Percentiles rank a stretch among this genome's conserved stretches.
Conservation (phyloP, 2,888 invertebrate genomes). For the Conops quadrifasciatus region DNA sequence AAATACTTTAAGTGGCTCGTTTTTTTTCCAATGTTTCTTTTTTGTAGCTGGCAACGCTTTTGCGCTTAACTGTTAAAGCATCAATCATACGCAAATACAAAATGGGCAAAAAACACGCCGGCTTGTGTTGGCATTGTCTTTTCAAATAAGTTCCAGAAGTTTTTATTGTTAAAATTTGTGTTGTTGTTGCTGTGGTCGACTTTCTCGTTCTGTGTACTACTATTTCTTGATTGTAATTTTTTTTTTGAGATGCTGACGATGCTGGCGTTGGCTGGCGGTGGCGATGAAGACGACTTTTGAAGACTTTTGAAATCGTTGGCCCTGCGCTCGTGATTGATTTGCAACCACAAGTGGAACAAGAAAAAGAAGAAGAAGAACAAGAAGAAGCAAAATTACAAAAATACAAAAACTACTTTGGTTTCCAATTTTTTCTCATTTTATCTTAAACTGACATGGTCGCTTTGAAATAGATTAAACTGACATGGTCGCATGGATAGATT, state of each 20-base stretch:
- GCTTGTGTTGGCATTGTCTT: too few species aligned
- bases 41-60: neutral
- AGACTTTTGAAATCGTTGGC: neutral
- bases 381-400: constrained; percentile 25
- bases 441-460: neutral
- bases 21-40: neutral
- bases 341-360: constrained; percentile 29
- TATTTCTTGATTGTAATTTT: neutral
- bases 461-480: too few species aligned
- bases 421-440: neutral
- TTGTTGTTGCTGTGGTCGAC: neutral
- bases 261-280: neutral
- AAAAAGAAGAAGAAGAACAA: constrained; percentile 33
- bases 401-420: neutral
- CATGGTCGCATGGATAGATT: too few species aligned
- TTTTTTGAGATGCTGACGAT: constrained; percentile 1
- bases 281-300: neutral
- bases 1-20: too few species aligned
- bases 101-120: neutral
- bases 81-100: constrained; percentile 8
- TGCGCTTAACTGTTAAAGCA: neutral
- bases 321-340: constrained; percentile 18
- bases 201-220: neutral
- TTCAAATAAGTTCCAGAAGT: too few species aligned
- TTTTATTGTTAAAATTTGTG: neutral